These are phyloP conservation scores for Taurulus bubalis DNA, from an alignment of 2,113 vertebrate genomes.

Conservation along the genomic window DNA sequence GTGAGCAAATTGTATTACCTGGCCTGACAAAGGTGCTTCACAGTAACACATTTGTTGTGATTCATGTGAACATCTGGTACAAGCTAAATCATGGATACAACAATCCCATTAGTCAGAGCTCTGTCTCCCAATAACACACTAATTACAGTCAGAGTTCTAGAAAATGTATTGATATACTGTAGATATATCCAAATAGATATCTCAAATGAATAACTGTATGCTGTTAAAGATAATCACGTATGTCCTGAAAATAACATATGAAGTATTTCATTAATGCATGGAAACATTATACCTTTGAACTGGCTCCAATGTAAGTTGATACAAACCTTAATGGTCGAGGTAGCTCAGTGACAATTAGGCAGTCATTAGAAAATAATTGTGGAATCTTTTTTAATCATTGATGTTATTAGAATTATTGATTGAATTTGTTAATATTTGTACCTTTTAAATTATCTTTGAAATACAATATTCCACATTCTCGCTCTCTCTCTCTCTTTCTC, in stretches of 20 bases:
- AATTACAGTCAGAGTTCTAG: neutral
- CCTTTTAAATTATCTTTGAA: neutral
- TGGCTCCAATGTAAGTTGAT: no score
- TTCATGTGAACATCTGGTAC: neutral
- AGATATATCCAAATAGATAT: neutral
- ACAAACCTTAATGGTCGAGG: neutral
- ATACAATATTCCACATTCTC: neutral
- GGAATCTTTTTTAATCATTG: neutral
- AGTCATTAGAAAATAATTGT: neutral
- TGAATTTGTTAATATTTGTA: neutral
- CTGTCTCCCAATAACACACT: neutral
- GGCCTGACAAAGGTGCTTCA: neutral
- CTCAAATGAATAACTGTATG: neutral
- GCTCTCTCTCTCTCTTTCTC: no score
- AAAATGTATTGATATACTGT: neutral
- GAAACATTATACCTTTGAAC: neutral
- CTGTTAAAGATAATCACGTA: neutral
- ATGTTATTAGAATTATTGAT: neutral
- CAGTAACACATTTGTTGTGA: neutral
- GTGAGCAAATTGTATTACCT: neutral
- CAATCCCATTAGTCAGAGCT: neutral
- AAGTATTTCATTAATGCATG: neutral
- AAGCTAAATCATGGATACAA: neutral
- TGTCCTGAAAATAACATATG: neutral
- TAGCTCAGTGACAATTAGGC: neutral